Conservation (phyloP, 2,797 vertebrate species). For the Anguilla obscura region DNA sequence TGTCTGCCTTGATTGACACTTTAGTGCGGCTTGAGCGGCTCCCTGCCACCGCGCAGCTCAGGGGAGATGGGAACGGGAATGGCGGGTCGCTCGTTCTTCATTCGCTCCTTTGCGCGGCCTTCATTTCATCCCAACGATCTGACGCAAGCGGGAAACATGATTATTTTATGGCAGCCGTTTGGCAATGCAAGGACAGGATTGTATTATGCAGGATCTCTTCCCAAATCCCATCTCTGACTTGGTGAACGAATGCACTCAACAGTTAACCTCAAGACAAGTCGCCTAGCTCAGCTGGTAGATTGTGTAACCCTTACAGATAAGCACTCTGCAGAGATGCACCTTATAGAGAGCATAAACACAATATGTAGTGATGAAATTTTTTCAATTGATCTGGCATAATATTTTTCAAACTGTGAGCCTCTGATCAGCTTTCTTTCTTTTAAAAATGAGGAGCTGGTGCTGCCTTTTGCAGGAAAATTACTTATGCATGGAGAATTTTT, state of each 20-base stretch:
- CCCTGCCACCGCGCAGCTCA: background rate
- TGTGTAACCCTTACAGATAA: background rate
- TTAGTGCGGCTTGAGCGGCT: background rate
- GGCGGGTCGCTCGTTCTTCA: background rate
- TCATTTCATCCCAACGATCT: background rate
- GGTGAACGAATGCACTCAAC: background rate
- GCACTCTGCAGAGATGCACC: background rate
- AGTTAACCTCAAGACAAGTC: background rate
- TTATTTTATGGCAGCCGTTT: conserved; percentile 8
- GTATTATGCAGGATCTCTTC: background rate
- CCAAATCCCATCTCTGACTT: background rate
- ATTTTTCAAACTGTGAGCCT: no score
- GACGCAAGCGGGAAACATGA: background rate
- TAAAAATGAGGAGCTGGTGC: no score
- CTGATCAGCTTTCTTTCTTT: no score
- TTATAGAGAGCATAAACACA: background rate
- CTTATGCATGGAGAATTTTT: background rate
- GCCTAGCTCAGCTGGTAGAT: background rate
- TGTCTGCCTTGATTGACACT: conserved; percentile 9
- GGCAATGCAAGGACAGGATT: background rate
- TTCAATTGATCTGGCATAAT: no score
- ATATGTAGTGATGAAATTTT: background rate
- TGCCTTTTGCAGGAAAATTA: background rate
- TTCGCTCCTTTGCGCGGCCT: background rate
- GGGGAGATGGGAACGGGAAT: background rate